Evolutionary conservation across 2,113 vertebrate genomes (phyloP).

Genomic region (Otus sunia): DNA sequence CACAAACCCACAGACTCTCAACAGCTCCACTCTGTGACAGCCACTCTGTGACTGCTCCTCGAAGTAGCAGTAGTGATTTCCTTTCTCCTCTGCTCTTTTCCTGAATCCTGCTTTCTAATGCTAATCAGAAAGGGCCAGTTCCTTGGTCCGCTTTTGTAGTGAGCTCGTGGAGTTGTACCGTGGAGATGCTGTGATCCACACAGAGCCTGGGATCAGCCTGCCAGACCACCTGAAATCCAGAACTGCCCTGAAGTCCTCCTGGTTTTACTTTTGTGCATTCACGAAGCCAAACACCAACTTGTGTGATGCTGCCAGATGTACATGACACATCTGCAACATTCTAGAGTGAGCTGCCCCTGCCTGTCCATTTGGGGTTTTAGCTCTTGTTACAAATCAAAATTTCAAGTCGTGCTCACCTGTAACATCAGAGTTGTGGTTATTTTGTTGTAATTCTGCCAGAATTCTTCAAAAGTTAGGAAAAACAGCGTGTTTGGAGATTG

Average conservation of each 20-base stretch:
- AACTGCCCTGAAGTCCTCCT: background rate
- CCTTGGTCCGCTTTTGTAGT: background rate
- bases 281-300: background rate
- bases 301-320: background rate
- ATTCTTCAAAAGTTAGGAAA: background rate
- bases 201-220: background rate
- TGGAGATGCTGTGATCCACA: background rate
- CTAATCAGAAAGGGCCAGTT: background rate
- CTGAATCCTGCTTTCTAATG: background rate
- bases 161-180: fast-evolving
- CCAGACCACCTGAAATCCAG: background rate
- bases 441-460: background rate
- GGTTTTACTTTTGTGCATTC: background rate
- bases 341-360: background rate
- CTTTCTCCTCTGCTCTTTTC: background rate
- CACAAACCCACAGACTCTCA: background rate
- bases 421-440: background rate
- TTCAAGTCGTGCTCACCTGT: background rate
- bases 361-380: background rate
- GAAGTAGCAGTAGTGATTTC: background rate
- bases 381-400: background rate
- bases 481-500: background rate
- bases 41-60: background rate
- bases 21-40: background rate
- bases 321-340: background rate